Conservation (phyloP, 2,113 vertebrate species). For the Arenaria interpres region DNA sequence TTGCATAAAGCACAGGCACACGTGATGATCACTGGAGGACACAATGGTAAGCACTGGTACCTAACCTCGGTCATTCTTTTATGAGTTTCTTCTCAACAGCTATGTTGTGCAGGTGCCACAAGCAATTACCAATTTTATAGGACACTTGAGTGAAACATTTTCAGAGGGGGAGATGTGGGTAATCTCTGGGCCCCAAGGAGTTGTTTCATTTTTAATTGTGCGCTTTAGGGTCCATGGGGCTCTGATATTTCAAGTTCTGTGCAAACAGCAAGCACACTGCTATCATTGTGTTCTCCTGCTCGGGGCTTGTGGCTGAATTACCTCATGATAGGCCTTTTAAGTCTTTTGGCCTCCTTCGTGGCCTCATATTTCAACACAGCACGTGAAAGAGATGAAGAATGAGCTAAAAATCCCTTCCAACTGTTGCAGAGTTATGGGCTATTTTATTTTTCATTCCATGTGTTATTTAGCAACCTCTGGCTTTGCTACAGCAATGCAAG, state of each 20-base stretch:
- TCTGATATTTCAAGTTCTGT: conserved; percentile 51
- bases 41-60: not conserved
- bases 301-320: conserved; percentile 46
- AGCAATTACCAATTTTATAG: conserved; percentile 30
- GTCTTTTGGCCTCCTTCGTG: conserved; percentile 51
- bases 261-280: conserved; percentile 60
- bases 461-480: conserved; percentile 25
- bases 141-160: conserved; percentile 29
- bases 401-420: conserved; percentile 38
- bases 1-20: not conserved
- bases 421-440: conserved; percentile 31
- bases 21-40: not conserved
- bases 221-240: conserved; percentile 33
- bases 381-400: conserved; percentile 63
- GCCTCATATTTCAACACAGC: conserved; percentile 66
- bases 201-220: conserved; percentile 53
- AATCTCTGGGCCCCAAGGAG: conserved; percentile 17
- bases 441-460: conserved; percentile 50
- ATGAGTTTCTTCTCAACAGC: not conserved
- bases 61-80: not conserved
- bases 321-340: conserved; percentile 67
- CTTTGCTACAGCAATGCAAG: not conserved
- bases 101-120: not conserved
- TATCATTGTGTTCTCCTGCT: conserved; percentile 65
- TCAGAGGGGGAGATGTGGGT: not conserved